These are phyloP conservation scores for Zaprionus lineosus DNA, from an alignment of 2,888 invertebrate genomes.

Conservation along the genomic window DNA sequence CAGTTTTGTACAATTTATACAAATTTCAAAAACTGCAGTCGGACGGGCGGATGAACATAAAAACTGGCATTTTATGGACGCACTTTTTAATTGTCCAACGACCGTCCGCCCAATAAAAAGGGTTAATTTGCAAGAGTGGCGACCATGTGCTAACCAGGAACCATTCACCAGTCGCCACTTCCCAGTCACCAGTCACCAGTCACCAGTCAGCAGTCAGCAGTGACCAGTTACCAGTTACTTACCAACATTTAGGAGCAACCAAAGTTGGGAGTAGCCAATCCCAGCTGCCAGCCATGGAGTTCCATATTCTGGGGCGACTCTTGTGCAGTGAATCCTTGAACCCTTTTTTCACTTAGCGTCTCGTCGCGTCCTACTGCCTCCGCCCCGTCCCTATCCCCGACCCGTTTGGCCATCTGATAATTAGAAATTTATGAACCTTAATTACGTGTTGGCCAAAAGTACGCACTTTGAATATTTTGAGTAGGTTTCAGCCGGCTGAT, in stretches of 20 bases:
- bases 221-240: too few species aligned
- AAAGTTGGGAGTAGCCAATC: too few species aligned
- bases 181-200: too few species aligned
- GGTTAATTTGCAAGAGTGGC: constrained; percentile 68
- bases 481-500: constrained; percentile 51
- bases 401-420: constrained; percentile 71
- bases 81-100: constrained; percentile 65
- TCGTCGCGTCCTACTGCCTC: too few species aligned
- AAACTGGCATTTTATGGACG: constrained; percentile 69
- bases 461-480: constrained; percentile 67
- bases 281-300: too few species aligned
- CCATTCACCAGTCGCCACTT: neutral
- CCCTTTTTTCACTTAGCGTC: constrained; percentile 71
- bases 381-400: too few species aligned
- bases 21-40: constrained; percentile 77
- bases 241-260: too few species aligned
- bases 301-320: constrained; percentile 14
- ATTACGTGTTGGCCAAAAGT: constrained; percentile 77
- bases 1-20: constrained; percentile 78
- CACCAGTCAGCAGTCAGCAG: too few species aligned
- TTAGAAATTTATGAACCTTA: constrained; percentile 78
- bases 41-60: constrained; percentile 67
- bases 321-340: constrained; percentile 55
- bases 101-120: constrained; percentile 40
- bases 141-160: constrained; percentile 60